Percentiles rank a stretch among this genome's conserved stretches.
phyloP scores from a whole-genome alignment of 2,888 invertebrate genomes.

The Tetrapedia diversipes region DNA sequence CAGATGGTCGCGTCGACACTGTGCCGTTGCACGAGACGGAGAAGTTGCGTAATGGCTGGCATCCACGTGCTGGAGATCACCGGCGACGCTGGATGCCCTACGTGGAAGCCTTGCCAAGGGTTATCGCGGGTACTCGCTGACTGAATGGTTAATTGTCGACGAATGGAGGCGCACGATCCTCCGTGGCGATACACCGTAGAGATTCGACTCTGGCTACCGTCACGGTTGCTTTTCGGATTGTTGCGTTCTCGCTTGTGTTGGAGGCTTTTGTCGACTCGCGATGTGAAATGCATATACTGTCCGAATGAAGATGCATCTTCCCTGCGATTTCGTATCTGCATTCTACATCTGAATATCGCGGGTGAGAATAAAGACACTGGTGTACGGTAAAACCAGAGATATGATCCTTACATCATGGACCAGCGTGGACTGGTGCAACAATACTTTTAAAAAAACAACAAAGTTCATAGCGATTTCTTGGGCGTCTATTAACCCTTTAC shows the following conservation, averaged over 20 bases:
- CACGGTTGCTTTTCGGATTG: not conserved
- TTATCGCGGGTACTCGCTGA: constrained; percentile 37
- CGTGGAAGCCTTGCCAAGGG: constrained; percentile 35
- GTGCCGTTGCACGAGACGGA: constrained; percentile 46
- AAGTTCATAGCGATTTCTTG: too few species aligned
- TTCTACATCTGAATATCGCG: not conserved
- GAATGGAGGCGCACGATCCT: constrained; percentile 32
- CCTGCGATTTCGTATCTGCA: not conserved
- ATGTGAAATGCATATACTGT: not conserved
- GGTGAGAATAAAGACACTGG: not conserved
- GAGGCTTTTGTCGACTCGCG: not conserved
- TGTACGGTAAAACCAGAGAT: too few species aligned
- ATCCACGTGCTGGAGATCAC: constrained; percentile 58
- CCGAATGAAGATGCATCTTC: not conserved
- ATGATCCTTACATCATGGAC: too few species aligned
- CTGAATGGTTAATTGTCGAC: constrained; percentile 37
- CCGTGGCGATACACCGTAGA: constrained; percentile 10
- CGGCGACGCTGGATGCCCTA: constrained; percentile 36
- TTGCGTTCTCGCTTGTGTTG: constrained; percentile 4
- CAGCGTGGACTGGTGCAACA: too few species aligned
- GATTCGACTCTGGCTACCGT: constrained; percentile 16
- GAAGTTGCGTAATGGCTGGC: constrained; percentile 58
- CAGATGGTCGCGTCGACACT: constrained; percentile 59
- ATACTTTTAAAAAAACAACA: too few species aligned
- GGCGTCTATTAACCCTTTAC: too few species aligned